phyloP scores from a whole-genome alignment of 2,888 invertebrate genomes.

The Dyspetes luteomarginatus region DNA sequence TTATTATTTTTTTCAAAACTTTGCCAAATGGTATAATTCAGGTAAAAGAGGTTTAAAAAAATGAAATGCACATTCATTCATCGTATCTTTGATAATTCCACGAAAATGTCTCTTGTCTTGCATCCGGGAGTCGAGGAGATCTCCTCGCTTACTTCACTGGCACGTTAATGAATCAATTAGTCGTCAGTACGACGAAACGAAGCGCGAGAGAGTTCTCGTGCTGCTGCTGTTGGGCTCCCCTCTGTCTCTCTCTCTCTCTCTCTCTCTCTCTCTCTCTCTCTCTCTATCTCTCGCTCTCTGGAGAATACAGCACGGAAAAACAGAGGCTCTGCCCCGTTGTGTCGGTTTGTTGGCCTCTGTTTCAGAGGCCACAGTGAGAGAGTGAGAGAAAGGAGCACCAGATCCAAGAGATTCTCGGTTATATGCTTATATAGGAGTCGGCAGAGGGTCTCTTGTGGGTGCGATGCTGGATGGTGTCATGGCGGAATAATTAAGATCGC shows the following conservation, averaged over 20 bases:
- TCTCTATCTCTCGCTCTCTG: constrained; percentile 22
- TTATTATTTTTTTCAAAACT: background rate
- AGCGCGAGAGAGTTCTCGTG: constrained; percentile 64
- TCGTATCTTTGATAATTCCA: constrained; percentile 11
- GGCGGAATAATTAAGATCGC: constrained; percentile 76
- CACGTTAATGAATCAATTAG: constrained; percentile 77
- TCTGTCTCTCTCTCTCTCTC: too few species aligned
- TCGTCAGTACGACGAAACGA: constrained; percentile 70
- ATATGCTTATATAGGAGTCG: constrained; percentile 34
- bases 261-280: background rate
- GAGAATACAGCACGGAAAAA: constrained; percentile 42
- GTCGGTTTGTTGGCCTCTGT: constrained; percentile 45
- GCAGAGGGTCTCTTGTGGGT: constrained; percentile 47
- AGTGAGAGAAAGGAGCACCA: constrained; percentile 33
- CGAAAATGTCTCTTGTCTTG: constrained; percentile 1
- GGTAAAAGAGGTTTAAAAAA: background rate
- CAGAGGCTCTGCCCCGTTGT: constrained; percentile 22
- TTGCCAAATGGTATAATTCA: background rate
- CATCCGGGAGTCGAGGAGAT: constrained; percentile 50
- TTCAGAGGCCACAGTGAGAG: constrained; percentile 37
- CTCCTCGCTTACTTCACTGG: constrained; percentile 45
- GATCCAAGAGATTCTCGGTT: background rate
- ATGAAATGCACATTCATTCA: constrained; percentile 10
- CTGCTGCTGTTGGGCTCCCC: background rate
- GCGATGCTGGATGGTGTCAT: constrained; percentile 66